Evolutionary conservation across 2,797 vertebrate species (phyloP).

Genomic region (Chelmon rostratus): DNA sequence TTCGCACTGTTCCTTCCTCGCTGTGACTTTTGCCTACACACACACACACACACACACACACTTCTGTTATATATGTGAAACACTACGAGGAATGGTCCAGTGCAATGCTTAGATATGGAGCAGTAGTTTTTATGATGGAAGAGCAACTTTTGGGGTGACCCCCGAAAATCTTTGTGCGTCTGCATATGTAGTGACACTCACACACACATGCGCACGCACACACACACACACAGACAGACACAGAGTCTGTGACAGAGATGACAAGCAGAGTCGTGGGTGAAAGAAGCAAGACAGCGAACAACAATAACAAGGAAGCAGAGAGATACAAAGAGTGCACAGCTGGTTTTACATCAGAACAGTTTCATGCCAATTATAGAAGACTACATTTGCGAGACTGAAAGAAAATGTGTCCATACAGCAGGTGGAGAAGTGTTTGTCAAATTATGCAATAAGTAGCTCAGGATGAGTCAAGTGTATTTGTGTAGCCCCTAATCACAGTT

Average conservation of each 20-base stretch:
- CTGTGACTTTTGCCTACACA: constrained; percentile 31
- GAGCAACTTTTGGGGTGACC: constrained; percentile 25
- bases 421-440: constrained; percentile 48
- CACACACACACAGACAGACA: constrained; percentile 18
- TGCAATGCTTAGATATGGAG: constrained; percentile 34
- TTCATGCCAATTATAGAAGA: constrained; percentile 54
- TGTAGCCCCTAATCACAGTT: constrained; percentile 34
- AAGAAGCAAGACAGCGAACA: constrained; percentile 62
- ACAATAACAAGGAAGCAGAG: constrained; percentile 63
- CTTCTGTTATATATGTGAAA: constrained; percentile 12
- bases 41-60: constrained; percentile 26
- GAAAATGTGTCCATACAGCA: constrained; percentile 43
- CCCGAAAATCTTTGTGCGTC: background rate
- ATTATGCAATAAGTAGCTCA: constrained; percentile 47
- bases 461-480: constrained; percentile 52
- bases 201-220: too few relatives aligned
- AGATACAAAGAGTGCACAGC: constrained; percentile 61
- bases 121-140: constrained; percentile 42
- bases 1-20: constrained; percentile 13
- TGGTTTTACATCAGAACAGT: constrained; percentile 66
- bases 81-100: background rate
- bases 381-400: constrained; percentile 38
- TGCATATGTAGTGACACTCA: constrained; percentile 15
- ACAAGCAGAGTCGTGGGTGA: constrained; percentile 45
- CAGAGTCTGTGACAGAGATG: constrained; percentile 47